Conservation (phyloP, 2,888 invertebrate genomes). For the Platerodrilus igneus region DNA sequence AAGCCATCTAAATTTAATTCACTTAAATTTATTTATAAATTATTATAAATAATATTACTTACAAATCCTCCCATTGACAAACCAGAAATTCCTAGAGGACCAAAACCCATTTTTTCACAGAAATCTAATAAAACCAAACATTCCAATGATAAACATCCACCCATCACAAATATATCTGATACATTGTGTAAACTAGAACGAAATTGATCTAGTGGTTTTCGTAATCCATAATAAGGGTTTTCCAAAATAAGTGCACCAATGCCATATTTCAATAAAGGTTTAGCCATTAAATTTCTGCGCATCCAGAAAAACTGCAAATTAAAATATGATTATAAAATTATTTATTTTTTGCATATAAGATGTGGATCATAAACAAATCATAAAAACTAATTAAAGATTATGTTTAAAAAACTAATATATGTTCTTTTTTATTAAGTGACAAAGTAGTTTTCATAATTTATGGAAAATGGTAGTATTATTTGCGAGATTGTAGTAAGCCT, state of each 20-base stretch:
- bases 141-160: conserved; percentile 92
- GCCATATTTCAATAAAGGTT: conserved; percentile 84
- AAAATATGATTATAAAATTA: no score
- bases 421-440: no score
- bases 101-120: conserved; percentile 87
- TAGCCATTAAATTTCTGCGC: conserved; percentile 82
- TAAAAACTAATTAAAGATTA: no score
- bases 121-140: conserved; percentile 87
- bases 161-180: conserved; percentile 98
- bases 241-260: conserved; percentile 92
- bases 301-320: conserved; percentile 82
- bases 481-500: no score
- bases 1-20: conserved; percentile 77
- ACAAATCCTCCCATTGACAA: conserved; percentile 98
- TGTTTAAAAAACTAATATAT: no score
- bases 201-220: conserved; percentile 83
- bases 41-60: conserved; percentile 34
- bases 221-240: conserved; percentile 91
- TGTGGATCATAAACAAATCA: no score
- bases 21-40: conserved; percentile 11
- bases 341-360: no score
- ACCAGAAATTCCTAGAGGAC: conserved; percentile 91
- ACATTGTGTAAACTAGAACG: conserved; percentile 92
- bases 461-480: no score
- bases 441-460: no score